Percentiles rank a stretch among this genome's conserved stretches.
These are phyloP conservation scores for Rhabdomys pumilio DNA, from an alignment of 2,797 vertebrate species.

Conservation along the genomic window DNA sequence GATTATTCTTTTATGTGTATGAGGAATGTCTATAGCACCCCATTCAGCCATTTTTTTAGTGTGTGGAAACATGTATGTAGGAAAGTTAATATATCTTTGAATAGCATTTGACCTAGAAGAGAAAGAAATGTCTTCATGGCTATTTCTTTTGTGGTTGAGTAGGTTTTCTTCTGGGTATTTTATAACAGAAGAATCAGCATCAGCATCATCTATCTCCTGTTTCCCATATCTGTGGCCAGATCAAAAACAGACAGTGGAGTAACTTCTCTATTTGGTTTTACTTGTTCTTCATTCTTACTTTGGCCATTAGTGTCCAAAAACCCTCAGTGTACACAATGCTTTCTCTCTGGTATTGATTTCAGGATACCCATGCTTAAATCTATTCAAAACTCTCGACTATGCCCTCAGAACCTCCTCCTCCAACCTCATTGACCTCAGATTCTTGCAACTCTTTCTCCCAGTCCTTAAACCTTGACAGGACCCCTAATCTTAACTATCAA, in stretches of 20 bases:
- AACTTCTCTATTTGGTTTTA: conserved; percentile 35
- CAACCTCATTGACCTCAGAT: not conserved
- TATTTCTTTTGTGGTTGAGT: conserved; percentile 3
- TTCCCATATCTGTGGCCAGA: not conserved
- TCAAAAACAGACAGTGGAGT: conserved; percentile 22
- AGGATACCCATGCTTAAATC: not conserved
- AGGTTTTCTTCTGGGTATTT: conserved; percentile 8
- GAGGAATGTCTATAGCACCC: not conserved
- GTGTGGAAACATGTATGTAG: not conserved
- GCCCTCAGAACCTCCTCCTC: not conserved
- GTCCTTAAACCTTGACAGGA: not conserved
- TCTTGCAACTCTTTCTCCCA: not conserved
- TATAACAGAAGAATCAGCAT: not conserved
- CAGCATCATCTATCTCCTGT: conserved; percentile 12
- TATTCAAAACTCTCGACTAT: conserved; percentile 27
- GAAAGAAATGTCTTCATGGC: not conserved
- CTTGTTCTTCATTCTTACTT: conserved; percentile 16
- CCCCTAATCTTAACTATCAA: not conserved
- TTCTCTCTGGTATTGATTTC: conserved; percentile 8
- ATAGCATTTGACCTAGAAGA: not conserved
- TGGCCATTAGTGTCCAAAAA: not conserved
- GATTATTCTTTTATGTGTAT: not conserved
- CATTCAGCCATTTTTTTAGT: not conserved
- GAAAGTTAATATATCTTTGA: not conserved
- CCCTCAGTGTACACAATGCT: not conserved